Percentiles rank a stretch among this genome's conserved stretches.
These are phyloP conservation scores for Helicoverpa armigera DNA, from an alignment of 1,140 invertebrate species.

Conservation along the genomic window DNA sequence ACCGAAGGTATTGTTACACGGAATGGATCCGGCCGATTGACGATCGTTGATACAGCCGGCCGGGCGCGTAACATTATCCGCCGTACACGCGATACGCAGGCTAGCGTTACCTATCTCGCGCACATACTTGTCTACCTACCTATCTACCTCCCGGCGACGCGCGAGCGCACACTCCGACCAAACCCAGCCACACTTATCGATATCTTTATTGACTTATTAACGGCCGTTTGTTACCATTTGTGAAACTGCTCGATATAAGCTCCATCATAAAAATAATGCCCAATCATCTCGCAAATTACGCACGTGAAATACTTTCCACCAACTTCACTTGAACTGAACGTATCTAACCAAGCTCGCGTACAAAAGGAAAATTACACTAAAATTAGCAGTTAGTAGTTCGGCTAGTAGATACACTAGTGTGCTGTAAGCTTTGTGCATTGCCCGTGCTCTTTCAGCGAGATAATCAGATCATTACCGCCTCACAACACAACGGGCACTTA, in stretches of 20 bases:
- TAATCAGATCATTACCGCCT: slow-evolving; percentile 81
- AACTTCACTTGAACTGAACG: background rate
- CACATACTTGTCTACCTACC: slow-evolving; percentile 61
- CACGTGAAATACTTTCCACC: slow-evolving; percentile 32
- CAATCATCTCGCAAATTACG: slow-evolving; percentile 31
- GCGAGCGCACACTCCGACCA: slow-evolving; percentile 49
- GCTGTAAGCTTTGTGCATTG: slow-evolving; percentile 62
- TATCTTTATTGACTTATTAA: slow-evolving; percentile 54
- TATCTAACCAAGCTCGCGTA: slow-evolving; percentile 16
- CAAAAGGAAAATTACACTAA: slow-evolving; percentile 34
- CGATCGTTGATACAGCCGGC: slow-evolving; percentile 83
- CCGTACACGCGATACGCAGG: slow-evolving; percentile 80
- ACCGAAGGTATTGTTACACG: slow-evolving; percentile 82
- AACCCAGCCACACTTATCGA: slow-evolving; percentile 46
- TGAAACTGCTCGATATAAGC: slow-evolving; percentile 41
- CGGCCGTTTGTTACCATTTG: slow-evolving; percentile 24
- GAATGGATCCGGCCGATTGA: slow-evolving; percentile 83
- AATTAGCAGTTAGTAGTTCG: slow-evolving; percentile 53
- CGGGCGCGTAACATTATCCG: slow-evolving; percentile 80
- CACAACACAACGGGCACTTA: slow-evolving; percentile 69
- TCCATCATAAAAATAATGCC: slow-evolving; percentile 41
- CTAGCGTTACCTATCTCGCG: slow-evolving; percentile 80
- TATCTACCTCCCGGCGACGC: background rate
- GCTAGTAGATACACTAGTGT: slow-evolving; percentile 60
- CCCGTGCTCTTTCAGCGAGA: slow-evolving; percentile 73